A percentile compares a stretch with the other conserved stretches of the same genome.
phyloP scores from a whole-genome alignment of 2,113 vertebrate species.

The Limanda limanda region DNA sequence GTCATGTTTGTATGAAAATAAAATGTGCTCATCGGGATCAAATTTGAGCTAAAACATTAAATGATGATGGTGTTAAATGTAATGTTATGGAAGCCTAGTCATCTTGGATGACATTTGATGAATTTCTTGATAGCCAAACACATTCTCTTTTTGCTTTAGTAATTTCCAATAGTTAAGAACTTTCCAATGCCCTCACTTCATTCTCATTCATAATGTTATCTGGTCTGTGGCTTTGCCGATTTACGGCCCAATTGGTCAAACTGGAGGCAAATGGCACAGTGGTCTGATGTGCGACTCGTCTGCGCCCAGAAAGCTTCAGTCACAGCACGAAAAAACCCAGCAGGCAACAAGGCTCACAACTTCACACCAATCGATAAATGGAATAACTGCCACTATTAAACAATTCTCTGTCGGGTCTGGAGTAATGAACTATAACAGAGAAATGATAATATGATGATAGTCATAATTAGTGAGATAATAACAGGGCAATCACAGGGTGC shows the following conservation, averaged over 20 bases:
- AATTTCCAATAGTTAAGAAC: conserved; percentile 64
- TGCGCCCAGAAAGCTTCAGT: conserved; percentile 33
- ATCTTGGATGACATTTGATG: background rate
- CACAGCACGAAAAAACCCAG: background rate
- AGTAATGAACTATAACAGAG: conserved; percentile 80
- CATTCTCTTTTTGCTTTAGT: conserved; percentile 16
- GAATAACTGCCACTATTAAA: conserved; percentile 69
- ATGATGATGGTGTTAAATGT: background rate
- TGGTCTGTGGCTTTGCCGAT: conserved; percentile 59
- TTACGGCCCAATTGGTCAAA: conserved; percentile 74
- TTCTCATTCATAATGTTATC: conserved; percentile 67
- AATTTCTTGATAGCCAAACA: background rate
- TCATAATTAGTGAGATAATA: conserved; percentile 76
- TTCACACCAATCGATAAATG: conserved; percentile 54
- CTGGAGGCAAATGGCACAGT: conserved; percentile 73
- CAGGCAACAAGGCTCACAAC: conserved; percentile 47
- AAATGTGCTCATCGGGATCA: too few relatives aligned
- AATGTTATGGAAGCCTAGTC: background rate
- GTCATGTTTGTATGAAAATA: too few relatives aligned
- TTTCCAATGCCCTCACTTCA: conserved; percentile 46
- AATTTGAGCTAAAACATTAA: too few relatives aligned
- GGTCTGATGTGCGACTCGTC: conserved; percentile 32
- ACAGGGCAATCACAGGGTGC: conserved; percentile 67
- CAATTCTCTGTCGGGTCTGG: conserved; percentile 57
- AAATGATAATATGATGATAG: conserved; percentile 80